Percentiles rank a stretch among this genome's conserved stretches.
phyloP scores from a whole-genome alignment of 2,797 vertebrate species.

The Neosalanx taihuensis region DNA sequence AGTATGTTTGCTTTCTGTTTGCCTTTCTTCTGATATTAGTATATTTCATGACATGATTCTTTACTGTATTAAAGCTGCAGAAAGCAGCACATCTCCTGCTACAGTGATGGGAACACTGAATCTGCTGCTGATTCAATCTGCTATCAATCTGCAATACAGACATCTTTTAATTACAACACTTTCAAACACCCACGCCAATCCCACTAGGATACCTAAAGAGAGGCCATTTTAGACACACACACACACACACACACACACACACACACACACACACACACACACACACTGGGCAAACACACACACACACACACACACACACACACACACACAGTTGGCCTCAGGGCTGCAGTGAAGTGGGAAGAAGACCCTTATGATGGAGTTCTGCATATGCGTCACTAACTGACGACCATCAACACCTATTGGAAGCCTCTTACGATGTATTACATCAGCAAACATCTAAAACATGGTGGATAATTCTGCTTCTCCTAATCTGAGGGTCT shows the following conservation, averaged over 20 bases:
- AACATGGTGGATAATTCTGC: slow-evolving; percentile 63
- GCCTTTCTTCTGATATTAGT: no score
- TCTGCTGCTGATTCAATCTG: slow-evolving; percentile 10
- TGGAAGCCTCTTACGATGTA: slow-evolving; percentile 61
- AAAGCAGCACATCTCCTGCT: background rate
- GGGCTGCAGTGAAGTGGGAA: background rate
- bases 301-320: background rate
- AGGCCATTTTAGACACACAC: background rate
- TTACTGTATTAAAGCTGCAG: background rate
- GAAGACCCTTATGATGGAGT: slow-evolving; percentile 3
- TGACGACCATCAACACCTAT: slow-evolving; percentile 44
- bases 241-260: background rate
- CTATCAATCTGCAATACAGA: background rate
- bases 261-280: background rate
- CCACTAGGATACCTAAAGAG: background rate
- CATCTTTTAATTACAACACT: slow-evolving; percentile 7
- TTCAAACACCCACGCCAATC: slow-evolving; percentile 2
- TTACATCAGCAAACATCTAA: slow-evolving; percentile 71
- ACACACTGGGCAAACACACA: background rate
- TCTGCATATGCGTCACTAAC: slow-evolving; percentile 12
- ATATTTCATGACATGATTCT: background rate
- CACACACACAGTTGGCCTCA: background rate
- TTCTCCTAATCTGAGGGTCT: no score
- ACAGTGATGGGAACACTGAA: background rate
- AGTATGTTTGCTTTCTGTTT: no score